Percentiles rank a stretch among this genome's conserved stretches.
Evolutionary conservation across 1,140 invertebrate species (phyloP).

Genomic region (Lepidotrigona ventralis): DNA sequence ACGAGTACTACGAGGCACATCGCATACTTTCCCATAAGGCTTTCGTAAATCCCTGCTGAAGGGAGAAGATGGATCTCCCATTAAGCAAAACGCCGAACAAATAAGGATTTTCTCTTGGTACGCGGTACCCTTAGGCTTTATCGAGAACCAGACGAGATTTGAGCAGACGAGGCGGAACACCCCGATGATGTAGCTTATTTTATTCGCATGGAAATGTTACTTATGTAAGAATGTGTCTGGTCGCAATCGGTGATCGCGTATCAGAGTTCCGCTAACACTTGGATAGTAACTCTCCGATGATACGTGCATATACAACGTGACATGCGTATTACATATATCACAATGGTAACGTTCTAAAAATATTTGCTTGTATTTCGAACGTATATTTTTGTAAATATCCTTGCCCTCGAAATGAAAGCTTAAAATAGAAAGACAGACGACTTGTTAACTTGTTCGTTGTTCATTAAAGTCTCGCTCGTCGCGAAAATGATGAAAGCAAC

Average conservation of each 20-base stretch:
- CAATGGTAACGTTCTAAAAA: neutral
- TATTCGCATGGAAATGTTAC: conserved; percentile 44
- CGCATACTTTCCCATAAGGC: conserved; percentile 52
- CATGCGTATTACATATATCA: too few species aligned
- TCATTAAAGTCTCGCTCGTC: neutral
- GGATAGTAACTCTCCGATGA: neutral
- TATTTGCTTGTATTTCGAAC: neutral
- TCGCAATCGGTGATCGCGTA: neutral
- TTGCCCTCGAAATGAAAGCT: neutral
- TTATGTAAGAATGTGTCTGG: conserved; percentile 16
- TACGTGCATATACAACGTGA: neutral
- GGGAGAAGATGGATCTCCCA: conserved; percentile 61
- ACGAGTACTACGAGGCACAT: conserved; percentile 37
- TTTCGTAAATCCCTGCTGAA: conserved; percentile 53
- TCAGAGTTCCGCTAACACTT: neutral
- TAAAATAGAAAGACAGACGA: neutral
- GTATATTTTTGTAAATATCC: neutral
- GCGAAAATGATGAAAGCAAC: neutral
- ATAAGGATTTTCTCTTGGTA: conserved; percentile 60
- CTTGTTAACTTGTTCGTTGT: neutral
- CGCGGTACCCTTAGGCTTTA: conserved; percentile 49
- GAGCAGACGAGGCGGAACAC: conserved; percentile 57
- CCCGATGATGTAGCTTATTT: conserved; percentile 31
- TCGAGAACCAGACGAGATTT: conserved; percentile 55
- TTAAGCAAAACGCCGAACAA: conserved; percentile 68